phyloP scores from a whole-genome alignment of 2,888 invertebrate species.

The Mamestra brassicae region DNA sequence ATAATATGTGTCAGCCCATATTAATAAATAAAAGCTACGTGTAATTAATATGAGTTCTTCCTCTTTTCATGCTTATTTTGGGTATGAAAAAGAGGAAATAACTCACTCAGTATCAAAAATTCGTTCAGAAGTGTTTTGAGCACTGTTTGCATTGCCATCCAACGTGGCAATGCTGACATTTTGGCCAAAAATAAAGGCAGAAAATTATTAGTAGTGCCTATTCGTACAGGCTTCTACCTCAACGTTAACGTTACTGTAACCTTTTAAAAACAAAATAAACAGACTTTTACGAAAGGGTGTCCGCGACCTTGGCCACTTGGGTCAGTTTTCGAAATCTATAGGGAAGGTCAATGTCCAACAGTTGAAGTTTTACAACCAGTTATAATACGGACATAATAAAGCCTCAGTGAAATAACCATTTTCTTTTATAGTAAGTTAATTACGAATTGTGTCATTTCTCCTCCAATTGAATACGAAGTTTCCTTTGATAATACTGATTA shows the following conservation, averaged over 20 bases:
- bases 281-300: constrained; percentile 6
- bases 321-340: constrained; percentile 44
- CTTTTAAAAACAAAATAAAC: background rate
- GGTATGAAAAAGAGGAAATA: background rate
- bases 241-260: background rate
- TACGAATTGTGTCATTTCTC: constrained; percentile 13
- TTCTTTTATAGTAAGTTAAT: background rate
- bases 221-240: background rate
- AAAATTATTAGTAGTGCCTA: background rate
- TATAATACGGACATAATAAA: constrained; percentile 7
- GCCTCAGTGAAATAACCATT: constrained; percentile 10
- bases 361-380: constrained; percentile 25
- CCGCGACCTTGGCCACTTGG: constrained; percentile 39
- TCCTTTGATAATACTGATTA: background rate
- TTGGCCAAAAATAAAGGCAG: background rate
- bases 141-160: background rate
- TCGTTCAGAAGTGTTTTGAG: no score
- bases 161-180: no score
- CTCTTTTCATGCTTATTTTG: no score
- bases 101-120: background rate
- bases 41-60: no score
- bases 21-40: no score
- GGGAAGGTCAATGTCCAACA: constrained; percentile 50
- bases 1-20: no score
- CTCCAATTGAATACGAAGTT: constrained; percentile 4